A percentile compares a stretch with the other conserved stretches of the same genome.
These are phyloP conservation scores for Harpagoxenus sublaevis DNA, from an alignment of 2,888 invertebrate genomes.

Conservation along the genomic window DNA sequence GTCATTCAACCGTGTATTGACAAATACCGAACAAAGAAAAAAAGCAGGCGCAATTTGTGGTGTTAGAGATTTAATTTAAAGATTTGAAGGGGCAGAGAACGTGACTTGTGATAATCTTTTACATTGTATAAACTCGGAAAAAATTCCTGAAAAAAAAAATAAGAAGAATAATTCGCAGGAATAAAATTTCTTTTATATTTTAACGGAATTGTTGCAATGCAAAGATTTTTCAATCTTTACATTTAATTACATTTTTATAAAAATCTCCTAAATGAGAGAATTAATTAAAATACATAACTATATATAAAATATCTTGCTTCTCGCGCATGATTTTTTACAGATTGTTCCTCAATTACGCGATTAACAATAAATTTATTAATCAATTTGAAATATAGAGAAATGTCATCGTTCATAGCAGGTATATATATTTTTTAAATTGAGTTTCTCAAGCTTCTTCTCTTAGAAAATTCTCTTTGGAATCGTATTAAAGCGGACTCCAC, in stretches of 20 bases:
- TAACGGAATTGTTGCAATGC: not conserved
- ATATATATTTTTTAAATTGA: not conserved
- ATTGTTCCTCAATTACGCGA: too few species aligned
- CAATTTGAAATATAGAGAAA: not conserved
- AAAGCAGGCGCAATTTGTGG: not conserved
- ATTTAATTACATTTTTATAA: not conserved
- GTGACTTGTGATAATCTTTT: not conserved
- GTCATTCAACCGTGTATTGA: not conserved
- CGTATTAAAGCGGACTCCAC: not conserved
- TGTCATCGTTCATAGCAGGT: not conserved
- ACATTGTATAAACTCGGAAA: not conserved
- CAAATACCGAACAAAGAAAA: not conserved
- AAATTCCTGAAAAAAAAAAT: not conserved
- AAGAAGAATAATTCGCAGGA: not conserved
- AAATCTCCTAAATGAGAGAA: not conserved
- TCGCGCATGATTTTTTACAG: not conserved
- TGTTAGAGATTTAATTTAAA: not conserved
- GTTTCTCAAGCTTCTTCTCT: not conserved
- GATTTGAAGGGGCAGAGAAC: not conserved
- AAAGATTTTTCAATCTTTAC: not conserved
- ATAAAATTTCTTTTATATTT: not conserved
- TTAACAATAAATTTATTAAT: not conserved
- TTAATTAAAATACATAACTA: not conserved
- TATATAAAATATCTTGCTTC: not conserved
- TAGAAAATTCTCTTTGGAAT: not conserved